Evolutionary conservation across 2,113 vertebrate species (phyloP).

Genomic region (Caracal caracal): DNA sequence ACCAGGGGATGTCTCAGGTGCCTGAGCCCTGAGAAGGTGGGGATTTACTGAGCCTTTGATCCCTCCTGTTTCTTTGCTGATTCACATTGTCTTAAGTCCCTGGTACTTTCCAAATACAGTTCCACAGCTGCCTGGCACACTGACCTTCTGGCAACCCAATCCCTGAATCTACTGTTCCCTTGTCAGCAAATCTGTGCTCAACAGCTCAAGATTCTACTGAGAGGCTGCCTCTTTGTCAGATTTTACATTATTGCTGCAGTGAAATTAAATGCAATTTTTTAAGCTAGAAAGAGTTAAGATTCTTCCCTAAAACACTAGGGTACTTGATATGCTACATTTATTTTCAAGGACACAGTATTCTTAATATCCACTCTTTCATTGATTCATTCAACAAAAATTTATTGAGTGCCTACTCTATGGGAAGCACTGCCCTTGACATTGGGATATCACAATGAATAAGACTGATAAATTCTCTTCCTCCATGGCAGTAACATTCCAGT

Average conservation of each 20-base stretch:
- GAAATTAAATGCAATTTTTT: slow-evolving; percentile 42
- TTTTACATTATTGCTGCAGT: background rate
- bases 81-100: background rate
- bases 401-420: slow-evolving; percentile 44
- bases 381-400: slow-evolving; percentile 68
- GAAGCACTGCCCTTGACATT: slow-evolving; percentile 55
- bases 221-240: background rate
- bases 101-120: background rate
- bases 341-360: slow-evolving; percentile 68
- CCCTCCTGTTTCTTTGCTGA: background rate
- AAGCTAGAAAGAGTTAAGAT: slow-evolving; percentile 62
- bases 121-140: background rate
- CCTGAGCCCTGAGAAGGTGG: background rate
- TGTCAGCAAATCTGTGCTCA: background rate
- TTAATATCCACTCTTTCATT: slow-evolving; percentile 67
- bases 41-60: background rate
- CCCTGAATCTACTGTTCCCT: background rate
- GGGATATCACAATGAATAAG: background rate
- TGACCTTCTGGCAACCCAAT: background rate
- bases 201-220: background rate
- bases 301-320: slow-evolving; percentile 51
- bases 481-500: background rate
- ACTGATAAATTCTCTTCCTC: slow-evolving; percentile 8
- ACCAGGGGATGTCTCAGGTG: background rate
- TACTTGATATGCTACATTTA: slow-evolving; percentile 67